Evolutionary conservation across 2,888 invertebrate genomes (phyloP), one percentile per base, ranked within the genome.

Genomic region (Phalera bucephala): DNA sequence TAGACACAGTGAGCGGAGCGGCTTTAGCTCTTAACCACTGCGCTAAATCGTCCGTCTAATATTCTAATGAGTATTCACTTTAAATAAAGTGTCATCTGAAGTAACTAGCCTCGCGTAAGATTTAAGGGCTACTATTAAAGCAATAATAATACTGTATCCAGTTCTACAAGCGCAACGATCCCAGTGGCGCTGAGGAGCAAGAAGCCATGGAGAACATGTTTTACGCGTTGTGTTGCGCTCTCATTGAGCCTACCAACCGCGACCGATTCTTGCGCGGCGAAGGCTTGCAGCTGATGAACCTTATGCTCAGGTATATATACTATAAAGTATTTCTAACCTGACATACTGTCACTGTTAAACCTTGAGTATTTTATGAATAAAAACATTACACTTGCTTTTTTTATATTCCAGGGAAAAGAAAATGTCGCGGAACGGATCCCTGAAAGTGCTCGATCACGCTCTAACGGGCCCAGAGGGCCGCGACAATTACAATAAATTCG

Each of bases 171-270:
- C 91, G 97, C 9, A 97, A 98, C 70, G 98, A 99, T 86, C 99
- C 99, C 0, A 91, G 91, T 33, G 94, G 94, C 35, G 93, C 94
- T 1, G 99, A 99, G 80, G 99, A 99, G 77, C 95, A 96, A 64
- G 99, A 99, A 82, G 95, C 97, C 66, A 99, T 99, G 99, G 99
- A 99, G 83, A 99, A 99, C 84, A 91, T 99, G 54, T 99, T 99
- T 77, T 96, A 99, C 80, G 94, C 96, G 37, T 87, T 99, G 44
- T 99, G 99, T 77, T 98, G 98, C 33, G 94, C 97, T 36, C 91
- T 99, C 39, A 95, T 99, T 95, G 92, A 94, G 47, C 91, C 94
- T 8, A 90, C 94, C 45, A 99, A 99, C 84, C 92, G 98, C 31
- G 96, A 97, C 48, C 93, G 95, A 38, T 99, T 99, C 79, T 90